Conservation (phyloP, 92 coral and sea anemone genomes). For the Palythoa grandiflora region DNA sequence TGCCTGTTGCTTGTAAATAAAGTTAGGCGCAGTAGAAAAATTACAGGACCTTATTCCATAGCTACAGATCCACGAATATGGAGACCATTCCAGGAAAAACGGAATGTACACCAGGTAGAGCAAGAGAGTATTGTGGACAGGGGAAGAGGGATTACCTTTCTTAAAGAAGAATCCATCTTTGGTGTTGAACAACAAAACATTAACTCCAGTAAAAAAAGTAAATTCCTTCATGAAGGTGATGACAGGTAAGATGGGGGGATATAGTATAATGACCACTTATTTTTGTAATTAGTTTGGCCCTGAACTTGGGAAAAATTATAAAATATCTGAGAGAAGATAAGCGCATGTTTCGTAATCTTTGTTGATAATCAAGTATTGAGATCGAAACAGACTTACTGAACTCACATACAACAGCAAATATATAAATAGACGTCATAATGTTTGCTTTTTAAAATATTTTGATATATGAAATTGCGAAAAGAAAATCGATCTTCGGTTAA, state of each 20-base stretch:
- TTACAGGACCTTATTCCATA: constrained; percentile 63
- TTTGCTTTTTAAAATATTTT: no score
- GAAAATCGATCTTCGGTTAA: no score
- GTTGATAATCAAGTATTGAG: no score
- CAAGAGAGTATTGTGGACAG: constrained; percentile 29
- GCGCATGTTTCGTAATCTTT: no score
- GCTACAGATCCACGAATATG: constrained; percentile 66
- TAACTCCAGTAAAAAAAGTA: constrained; percentile 42
- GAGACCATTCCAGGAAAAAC: constrained; percentile 44
- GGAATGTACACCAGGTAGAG: constrained; percentile 8
- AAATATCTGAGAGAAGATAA: no score
- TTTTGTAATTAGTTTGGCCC: no score
- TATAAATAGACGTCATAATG: no score
- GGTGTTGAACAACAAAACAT: constrained; percentile 51
- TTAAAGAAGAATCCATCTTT: constrained; percentile 59
- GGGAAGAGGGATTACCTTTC: constrained; percentile 38
- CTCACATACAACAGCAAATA: no score
- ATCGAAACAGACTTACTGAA: no score
- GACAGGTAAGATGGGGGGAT: constrained; percentile 26
- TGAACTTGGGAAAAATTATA: no score
- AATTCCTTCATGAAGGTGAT: constrained; percentile 18
- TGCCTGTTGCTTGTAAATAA: constrained; percentile 85
- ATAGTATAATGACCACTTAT: background rate
- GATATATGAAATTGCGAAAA: no score
- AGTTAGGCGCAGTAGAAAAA: constrained; percentile 64